These are phyloP conservation scores for Listronotus bonariensis DNA, from an alignment of 1,140 invertebrate genomes.

Conservation along the genomic window DNA sequence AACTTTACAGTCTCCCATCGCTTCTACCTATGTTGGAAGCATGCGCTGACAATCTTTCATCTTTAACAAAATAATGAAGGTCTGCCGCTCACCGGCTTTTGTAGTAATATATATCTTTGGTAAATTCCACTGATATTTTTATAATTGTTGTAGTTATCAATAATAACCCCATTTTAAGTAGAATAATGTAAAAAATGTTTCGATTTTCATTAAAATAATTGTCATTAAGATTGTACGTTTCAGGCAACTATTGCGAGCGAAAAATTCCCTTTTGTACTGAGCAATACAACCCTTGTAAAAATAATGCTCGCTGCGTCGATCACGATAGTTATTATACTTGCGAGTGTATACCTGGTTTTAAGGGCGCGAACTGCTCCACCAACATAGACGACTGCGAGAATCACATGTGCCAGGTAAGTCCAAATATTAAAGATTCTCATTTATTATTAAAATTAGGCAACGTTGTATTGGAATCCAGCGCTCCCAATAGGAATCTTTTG, in stretches of 20 bases:
- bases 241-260: conserved; percentile 79
- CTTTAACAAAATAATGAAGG: too few relatives aligned
- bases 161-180: conserved; percentile 1
- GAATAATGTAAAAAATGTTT: conserved; percentile 14
- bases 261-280: conserved; percentile 93
- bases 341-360: conserved; percentile 86
- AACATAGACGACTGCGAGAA: conserved; percentile 92
- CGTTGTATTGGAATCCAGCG: too few relatives aligned
- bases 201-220: conserved; percentile 37
- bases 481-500: too few relatives aligned
- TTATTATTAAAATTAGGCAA: too few relatives aligned
- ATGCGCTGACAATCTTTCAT: too few relatives aligned
- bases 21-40: too few relatives aligned
- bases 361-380: conserved; percentile 89
- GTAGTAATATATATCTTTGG: too few relatives aligned
- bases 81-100: too few relatives aligned
- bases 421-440: not conserved
- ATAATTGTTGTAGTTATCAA: too few relatives aligned
- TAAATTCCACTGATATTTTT: too few relatives aligned
- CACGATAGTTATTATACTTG: conserved; percentile 91
- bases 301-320: conserved; percentile 88
- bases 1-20: too few relatives aligned
- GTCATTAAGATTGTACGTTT: conserved; percentile 39
- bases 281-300: conserved; percentile 90
- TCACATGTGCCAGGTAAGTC: conserved; percentile 82